phyloP scores from a whole-genome alignment of 2,888 invertebrate species.

The Eupeodes latifasciatus region DNA sequence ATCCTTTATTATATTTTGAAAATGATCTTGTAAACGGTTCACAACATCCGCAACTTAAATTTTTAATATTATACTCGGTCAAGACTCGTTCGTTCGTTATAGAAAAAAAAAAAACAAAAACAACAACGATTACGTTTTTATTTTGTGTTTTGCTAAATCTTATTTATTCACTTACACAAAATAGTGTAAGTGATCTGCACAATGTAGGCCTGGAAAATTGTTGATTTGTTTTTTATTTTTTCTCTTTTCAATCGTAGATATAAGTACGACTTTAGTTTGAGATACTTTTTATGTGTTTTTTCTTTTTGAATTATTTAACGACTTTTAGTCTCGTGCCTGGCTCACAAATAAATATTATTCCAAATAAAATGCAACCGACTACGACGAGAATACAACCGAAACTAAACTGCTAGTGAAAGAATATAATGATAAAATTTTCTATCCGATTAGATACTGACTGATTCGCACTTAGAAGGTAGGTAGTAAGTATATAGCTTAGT shows the following conservation, averaged over 20 bases:
- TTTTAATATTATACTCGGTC: conserved; percentile 1
- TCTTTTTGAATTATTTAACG: conserved; percentile 22
- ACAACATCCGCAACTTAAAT: conserved; percentile 44
- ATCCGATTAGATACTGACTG: conserved; percentile 57
- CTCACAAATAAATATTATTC: conserved; percentile 33
- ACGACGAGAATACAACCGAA: conserved; percentile 72
- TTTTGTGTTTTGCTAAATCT: conserved; percentile 17
- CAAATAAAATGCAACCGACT: conserved; percentile 62
- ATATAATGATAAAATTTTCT: conserved; percentile 56
- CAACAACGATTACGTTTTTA: conserved; percentile 29
- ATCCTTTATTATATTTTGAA: conserved; percentile 35
- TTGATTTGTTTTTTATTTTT: background rate
- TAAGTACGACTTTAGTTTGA: background rate
- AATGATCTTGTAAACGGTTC: conserved; percentile 14
- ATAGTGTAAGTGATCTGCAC: conserved; percentile 27
- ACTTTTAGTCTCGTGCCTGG: conserved; percentile 11
- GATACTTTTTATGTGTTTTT: background rate
- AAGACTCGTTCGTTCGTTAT: background rate
- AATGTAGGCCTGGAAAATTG: conserved; percentile 17
- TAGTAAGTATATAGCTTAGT: too few relatives aligned
- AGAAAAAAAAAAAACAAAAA: background rate
- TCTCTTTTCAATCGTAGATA: background rate
- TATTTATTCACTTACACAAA: conserved; percentile 21
- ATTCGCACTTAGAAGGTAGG: conserved; percentile 60
- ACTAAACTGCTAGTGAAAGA: conserved; percentile 51